These are phyloP conservation scores for Drosophila nebulosa DNA, from an alignment of 1,140 invertebrate species.

Conservation along the genomic window DNA sequence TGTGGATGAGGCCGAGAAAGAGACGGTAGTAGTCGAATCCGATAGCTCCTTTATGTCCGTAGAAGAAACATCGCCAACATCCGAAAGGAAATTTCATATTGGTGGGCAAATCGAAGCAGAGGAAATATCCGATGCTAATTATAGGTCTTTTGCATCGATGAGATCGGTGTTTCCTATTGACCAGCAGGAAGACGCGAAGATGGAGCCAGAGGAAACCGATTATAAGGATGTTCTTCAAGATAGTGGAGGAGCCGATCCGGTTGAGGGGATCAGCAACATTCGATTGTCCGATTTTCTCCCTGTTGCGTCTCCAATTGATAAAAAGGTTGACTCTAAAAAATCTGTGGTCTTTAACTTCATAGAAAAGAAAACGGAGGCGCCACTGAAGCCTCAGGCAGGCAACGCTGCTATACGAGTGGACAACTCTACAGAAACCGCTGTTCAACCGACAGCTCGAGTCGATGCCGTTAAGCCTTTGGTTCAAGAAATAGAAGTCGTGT, in stretches of 20 bases:
- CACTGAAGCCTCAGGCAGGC: constrained; percentile 15
- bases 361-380: constrained; percentile 5
- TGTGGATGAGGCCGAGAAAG: not conserved
- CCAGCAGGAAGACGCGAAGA: not conserved
- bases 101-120: not conserved
- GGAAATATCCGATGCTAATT: not conserved
- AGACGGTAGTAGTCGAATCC: not conserved
- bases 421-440: too few species aligned
- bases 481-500: not conserved
- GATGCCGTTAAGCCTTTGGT: constrained; percentile 37
- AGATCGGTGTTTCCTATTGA: too few species aligned
- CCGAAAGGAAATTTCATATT: not conserved
- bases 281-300: not conserved
- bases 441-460: constrained; percentile 27
- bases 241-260: not conserved
- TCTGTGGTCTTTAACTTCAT: constrained; percentile 32
- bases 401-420: too few species aligned
- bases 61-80: not conserved
- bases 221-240: not conserved
- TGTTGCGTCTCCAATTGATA: too few species aligned
- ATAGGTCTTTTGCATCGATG: too few species aligned
- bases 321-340: constrained; percentile 8
- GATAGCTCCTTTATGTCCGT: too few species aligned
- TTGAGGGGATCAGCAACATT: not conserved
- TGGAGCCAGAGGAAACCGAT: not conserved